Evolutionary conservation across 2,888 invertebrate species (phyloP).

Genomic region (Exocentrus adspersus): DNA sequence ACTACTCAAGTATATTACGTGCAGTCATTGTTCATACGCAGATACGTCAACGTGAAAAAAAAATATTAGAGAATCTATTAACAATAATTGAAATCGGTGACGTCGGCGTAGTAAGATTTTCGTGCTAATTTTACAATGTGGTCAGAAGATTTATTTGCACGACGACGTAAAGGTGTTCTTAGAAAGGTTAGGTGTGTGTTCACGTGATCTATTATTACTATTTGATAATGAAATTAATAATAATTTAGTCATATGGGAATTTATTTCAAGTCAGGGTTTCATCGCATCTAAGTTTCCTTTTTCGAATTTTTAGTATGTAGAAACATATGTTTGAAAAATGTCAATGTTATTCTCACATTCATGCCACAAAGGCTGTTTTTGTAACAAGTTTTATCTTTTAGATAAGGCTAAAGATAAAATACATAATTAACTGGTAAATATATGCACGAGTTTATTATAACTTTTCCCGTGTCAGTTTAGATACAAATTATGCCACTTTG

Average conservation of each 20-base stretch:
- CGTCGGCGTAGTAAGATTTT: not conserved
- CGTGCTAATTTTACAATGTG: constrained; percentile 8
- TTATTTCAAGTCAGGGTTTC: too few relatives aligned
- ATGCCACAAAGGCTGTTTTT: not conserved
- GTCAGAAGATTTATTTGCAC: constrained; percentile 19
- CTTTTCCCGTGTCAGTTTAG: too few relatives aligned
- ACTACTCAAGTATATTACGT: constrained; percentile 8
- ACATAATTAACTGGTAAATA: not conserved
- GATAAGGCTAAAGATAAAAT: not conserved
- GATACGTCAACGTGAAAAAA: not conserved
- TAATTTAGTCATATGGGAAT: too few relatives aligned
- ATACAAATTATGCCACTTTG: too few relatives aligned
- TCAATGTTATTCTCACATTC: constrained; percentile 5
- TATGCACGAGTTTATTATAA: too few relatives aligned
- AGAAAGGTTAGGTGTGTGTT: constrained; percentile 23
- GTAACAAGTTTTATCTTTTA: not conserved
- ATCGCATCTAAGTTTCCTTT: too few relatives aligned
- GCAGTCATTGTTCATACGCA: constrained; percentile 10
- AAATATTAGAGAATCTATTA: not conserved
- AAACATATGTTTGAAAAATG: too few relatives aligned
- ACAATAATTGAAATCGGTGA: not conserved
- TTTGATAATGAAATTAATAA: too few relatives aligned
- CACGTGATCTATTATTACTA: constrained; percentile 2
- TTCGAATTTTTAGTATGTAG: too few relatives aligned
- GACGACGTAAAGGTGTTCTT: not conserved